phyloP scores from a whole-genome alignment of 2,888 invertebrate genomes.

The Choristoneura rosaceana region DNA sequence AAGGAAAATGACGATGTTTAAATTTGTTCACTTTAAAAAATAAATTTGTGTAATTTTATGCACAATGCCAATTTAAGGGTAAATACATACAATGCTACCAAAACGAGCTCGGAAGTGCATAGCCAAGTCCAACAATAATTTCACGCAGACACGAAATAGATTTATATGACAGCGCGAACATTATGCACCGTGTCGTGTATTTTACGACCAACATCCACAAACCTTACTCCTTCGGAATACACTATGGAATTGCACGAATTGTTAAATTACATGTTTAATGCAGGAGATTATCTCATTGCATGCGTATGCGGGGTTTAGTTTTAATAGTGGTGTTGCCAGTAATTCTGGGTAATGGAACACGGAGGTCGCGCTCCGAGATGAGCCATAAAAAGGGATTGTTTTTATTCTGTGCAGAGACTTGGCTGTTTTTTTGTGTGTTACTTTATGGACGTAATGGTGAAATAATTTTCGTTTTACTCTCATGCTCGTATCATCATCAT shows the following conservation, averaged over 20 bases:
- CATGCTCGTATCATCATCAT: too few species aligned
- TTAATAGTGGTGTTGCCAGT: constrained; percentile 33
- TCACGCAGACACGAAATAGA: constrained; percentile 31
- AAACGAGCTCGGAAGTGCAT: constrained; percentile 17
- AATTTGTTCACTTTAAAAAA: too few species aligned
- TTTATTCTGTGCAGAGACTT: constrained; percentile 19
- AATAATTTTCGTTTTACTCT: too few species aligned
- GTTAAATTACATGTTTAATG: constrained; percentile 19
- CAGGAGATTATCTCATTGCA: constrained; percentile 37
- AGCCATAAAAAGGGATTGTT: constrained; percentile 22
- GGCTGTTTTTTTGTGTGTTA: constrained; percentile 7
- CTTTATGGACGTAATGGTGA: background rate
- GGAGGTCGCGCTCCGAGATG: constrained; percentile 14
- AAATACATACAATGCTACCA: background rate
- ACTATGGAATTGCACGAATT: constrained; percentile 18
- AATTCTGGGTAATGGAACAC: constrained; percentile 29
- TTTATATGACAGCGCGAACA: constrained; percentile 35
- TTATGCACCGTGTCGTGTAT: constrained; percentile 19
- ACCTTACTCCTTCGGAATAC: constrained; percentile 17
- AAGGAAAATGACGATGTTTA: too few species aligned
- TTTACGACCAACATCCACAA: constrained; percentile 29
- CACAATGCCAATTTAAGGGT: too few species aligned
- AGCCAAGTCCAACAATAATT: constrained; percentile 32
- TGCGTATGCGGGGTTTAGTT: constrained; percentile 36
- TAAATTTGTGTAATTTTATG: too few species aligned